Conservation (phyloP, 2,797 vertebrate genomes). For the Carapus acus region DNA sequence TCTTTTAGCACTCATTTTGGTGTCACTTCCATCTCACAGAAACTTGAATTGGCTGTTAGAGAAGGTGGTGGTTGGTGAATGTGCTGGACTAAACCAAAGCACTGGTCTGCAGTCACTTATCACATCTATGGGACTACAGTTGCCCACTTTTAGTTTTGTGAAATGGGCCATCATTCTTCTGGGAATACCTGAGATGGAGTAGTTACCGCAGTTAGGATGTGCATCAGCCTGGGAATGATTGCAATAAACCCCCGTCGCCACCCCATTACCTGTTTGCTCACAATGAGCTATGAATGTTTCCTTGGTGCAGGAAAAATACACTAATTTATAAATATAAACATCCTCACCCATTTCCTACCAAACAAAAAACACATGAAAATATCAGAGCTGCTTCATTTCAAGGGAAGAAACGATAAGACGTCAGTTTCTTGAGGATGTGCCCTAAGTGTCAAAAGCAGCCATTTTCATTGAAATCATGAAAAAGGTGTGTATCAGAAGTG, state of each 20-base stretch:
- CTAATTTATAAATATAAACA: too few species aligned
- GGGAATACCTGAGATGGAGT: slow-evolving; percentile 42
- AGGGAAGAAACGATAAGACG: background rate
- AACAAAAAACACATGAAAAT: slow-evolving; percentile 12
- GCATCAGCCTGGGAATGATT: slow-evolving; percentile 27
- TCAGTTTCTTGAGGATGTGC: slow-evolving; percentile 4
- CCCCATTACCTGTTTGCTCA: background rate
- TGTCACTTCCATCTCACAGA: slow-evolving; percentile 20
- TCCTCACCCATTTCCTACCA: background rate
- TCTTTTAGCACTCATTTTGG: slow-evolving; percentile 34
- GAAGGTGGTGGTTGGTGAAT: slow-evolving; percentile 30
- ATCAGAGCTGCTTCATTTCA: slow-evolving; percentile 8
- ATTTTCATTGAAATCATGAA: too few species aligned
- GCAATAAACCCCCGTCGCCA: background rate
- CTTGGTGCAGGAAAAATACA: slow-evolving; percentile 21
- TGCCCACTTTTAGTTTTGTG: slow-evolving; percentile 32
- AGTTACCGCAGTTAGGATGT: slow-evolving; percentile 37
- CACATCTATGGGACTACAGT: slow-evolving; percentile 38
- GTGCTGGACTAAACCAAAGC: slow-evolving; percentile 11
- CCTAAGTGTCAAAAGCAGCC: too few species aligned
- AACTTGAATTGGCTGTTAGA: slow-evolving; percentile 27
- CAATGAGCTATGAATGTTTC: slow-evolving; percentile 11
- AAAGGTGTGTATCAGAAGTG: too few species aligned
- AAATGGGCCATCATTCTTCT: slow-evolving; percentile 39
- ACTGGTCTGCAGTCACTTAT: slow-evolving; percentile 24